Base-by-base conservation (phyloP, 2,888 invertebrate genomes). In the Ernsta delagoae region DNA sequence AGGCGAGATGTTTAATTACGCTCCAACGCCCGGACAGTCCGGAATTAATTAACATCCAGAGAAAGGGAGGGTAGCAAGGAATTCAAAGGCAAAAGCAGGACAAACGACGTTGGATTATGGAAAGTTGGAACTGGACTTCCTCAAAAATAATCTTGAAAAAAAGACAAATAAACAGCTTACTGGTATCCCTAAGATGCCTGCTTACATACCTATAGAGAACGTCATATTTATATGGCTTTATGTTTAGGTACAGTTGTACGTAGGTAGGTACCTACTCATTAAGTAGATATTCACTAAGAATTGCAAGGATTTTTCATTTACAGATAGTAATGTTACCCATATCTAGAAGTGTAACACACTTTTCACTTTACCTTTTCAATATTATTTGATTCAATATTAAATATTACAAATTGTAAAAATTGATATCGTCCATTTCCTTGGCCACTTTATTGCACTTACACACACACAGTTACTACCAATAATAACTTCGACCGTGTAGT, bases 1-100 rank as follows among this genome's bases (percentile, higher is more conserved):
- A 88, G 91, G 89, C 88, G 89, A 87, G 87, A 89, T 92, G 91
- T 86, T 91, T 93, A 93, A 93, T 93, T 93, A 92, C 84, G 87
- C 82, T 79, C 81, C 81, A 84, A 79, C 83, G 85, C 79, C 80
- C 16, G 50, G 73, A 76, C 75, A 69, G 88, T 83, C 83, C 75
- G 77, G 87, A 86, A 90, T 92, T 92, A 92, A 92, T 92, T 91
- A 88, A 82, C 85, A 78, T 78, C 72, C 75, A 77, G 75, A 70
- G 71, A 72, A 75, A 16, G 72, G 75, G 50, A 79, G 74, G 87
- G 85, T 84, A 79, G 83, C 79, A 80, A 77, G 83, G 83, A 59
- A 59, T 36, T 53, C 50, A 48, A 59, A 50, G 59, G 31, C 56
- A 36, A 56, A 68, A 68, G 50, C 24, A 12, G 56, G 67, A 59